Base-by-base conservation (phyloP, 2,113 vertebrate species). In the Hypomesus transpacificus region DNA sequence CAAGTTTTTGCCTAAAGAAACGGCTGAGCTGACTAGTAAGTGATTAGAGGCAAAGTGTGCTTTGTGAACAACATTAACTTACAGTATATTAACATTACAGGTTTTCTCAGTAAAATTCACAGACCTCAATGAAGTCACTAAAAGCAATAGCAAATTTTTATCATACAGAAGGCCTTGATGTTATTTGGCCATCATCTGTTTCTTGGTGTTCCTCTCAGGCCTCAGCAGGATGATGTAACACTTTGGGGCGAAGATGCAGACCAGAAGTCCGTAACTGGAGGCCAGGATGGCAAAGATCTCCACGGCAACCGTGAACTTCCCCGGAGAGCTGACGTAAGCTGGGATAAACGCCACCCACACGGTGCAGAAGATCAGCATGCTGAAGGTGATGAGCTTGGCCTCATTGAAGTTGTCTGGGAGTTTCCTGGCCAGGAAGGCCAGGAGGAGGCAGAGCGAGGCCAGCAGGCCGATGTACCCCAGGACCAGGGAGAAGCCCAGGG, bases 261-360 rank as follows among this genome's bases (percentile, higher is more conserved):
- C 82, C 39, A 93, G 82, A 2, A 93, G 75, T 69, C 91, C 92
- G 68, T 89, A 93, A 82, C 90, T 92, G 31, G 92, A 93, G 22
- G 91, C 90, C 78, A 93, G 60, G 63, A 93, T 93, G 4, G 91
- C 92, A 86, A 93, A 93, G 46, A 93, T 89, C 70, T 93, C 92
- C 1, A 91, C 90, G 73, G 85, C 88, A 1, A 89, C 89, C 18
- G 91, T 78, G 63, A 91, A 93, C 75, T 92, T 93, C 60, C 91
- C 91, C 3, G 92, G 91, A 56, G 90, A 91, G 81, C 86, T 92
- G 77, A 92, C 86, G 73, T 92, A 92, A 5, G 91, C 91, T 0
- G 92, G 92, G 63, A 93, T 81, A 18, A 92, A 93, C 4, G 90
- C 86, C 21, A 90, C 79, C 91, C 92, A 93, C 60, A 93, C 92